phyloP scores from a whole-genome alignment of 2,888 invertebrate species.

The Choristoneura rosaceana region DNA sequence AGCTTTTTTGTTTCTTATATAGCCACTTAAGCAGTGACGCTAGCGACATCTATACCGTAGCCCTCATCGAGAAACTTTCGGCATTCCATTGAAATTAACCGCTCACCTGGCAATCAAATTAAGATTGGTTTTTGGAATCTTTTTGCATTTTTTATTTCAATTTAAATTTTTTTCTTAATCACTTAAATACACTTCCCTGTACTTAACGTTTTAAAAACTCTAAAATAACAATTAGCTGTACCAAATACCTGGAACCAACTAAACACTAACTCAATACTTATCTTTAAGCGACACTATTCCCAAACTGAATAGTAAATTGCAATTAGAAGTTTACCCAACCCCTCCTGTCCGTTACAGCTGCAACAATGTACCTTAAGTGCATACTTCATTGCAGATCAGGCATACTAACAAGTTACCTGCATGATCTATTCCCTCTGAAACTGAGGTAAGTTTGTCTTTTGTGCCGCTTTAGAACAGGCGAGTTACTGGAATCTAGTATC shows the following conservation, averaged over 20 bases:
- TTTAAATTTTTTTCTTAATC: too few species aligned
- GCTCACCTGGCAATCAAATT: too few species aligned
- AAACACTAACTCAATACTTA: background rate
- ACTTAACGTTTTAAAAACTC: too few species aligned
- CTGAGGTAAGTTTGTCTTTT: constrained; percentile 56
- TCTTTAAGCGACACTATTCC: background rate
- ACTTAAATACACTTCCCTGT: too few species aligned
- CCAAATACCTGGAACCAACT: background rate
- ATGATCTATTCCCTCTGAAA: constrained; percentile 64
- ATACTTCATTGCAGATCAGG: constrained; percentile 62
- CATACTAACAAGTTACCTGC: constrained; percentile 59
- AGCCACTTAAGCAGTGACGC: too few species aligned
- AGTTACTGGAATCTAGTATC: constrained; percentile 36
- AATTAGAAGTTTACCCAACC: background rate
- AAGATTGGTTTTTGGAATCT: too few species aligned
- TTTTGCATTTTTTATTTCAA: too few species aligned
- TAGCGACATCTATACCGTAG: too few species aligned
- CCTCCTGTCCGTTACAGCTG: constrained; percentile 2
- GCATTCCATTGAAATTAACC: too few species aligned
- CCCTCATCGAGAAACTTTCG: too few species aligned
- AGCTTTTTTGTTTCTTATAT: too few species aligned
- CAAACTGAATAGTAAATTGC: background rate
- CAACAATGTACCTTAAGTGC: constrained; percentile 46
- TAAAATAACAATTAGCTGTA: too few species aligned
- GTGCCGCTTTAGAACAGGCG: constrained; percentile 51